These are phyloP conservation scores for Hylaeus anthracinus DNA, from an alignment of 1,140 invertebrate species.

Conservation along the genomic window DNA sequence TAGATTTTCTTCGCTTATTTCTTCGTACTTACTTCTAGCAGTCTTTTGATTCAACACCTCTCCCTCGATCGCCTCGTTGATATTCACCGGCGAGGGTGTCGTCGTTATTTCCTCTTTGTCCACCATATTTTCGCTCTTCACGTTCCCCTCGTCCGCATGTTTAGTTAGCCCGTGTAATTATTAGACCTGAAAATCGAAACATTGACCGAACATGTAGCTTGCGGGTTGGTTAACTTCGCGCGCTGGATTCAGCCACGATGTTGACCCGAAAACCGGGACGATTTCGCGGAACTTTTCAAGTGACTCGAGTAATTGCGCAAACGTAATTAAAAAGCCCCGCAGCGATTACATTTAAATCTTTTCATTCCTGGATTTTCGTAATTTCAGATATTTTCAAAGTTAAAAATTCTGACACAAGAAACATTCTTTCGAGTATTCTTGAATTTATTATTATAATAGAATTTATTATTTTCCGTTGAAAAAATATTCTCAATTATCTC, in stretches of 20 bases:
- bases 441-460: no score
- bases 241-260: not conserved
- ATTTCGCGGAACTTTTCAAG: not conserved
- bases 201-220: not conserved
- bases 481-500: no score
- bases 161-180: not conserved
- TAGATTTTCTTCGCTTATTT: not conserved
- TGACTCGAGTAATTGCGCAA: not conserved
- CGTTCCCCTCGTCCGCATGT: constrained; percentile 7
- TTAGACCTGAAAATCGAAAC: constrained; percentile 16
- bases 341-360: no score
- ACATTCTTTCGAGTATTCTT: no score
- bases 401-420: no score
- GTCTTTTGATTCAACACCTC: constrained; percentile 72
- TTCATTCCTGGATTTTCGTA: not conserved
- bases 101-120: constrained; percentile 63
- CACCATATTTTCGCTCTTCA: constrained; percentile 56
- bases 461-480: no score
- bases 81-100: constrained; percentile 64
- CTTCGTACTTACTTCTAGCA: constrained; percentile 68
- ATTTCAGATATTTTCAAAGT: no score
- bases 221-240: not conserved
- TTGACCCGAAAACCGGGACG: not conserved
- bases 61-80: constrained; percentile 68
- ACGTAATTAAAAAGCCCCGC: not conserved